Percentiles rank a stretch among this genome's conserved stretches.
Conservation (phyloP, 2,797 vertebrate genomes). For the Silurus lanzhouensis region DNA sequence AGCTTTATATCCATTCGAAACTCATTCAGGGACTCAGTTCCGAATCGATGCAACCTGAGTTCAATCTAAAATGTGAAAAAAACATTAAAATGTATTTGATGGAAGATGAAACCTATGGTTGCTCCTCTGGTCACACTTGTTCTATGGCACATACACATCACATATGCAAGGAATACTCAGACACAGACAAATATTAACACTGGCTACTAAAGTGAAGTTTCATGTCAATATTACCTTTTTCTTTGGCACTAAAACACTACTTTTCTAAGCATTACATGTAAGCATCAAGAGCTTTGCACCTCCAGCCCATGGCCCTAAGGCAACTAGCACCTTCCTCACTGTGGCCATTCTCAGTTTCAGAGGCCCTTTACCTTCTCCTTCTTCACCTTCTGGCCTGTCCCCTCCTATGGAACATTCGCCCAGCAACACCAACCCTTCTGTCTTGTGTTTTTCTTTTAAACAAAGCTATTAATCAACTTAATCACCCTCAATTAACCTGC, state of each 20-base stretch:
- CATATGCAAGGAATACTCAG: not conserved
- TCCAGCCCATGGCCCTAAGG: conserved; percentile 64
- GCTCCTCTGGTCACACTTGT: not conserved
- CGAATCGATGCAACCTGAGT: not conserved
- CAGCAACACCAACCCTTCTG: conserved; percentile 80
- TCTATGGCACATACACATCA: conserved; percentile 2
- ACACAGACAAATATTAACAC: conserved; percentile 57
- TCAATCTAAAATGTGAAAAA: too few species aligned
- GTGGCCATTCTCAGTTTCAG: conserved; percentile 24
- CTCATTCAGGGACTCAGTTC: too few species aligned
- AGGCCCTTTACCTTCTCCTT: conserved; percentile 35
- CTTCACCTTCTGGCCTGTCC: conserved; percentile 65
- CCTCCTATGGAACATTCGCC: conserved; percentile 77
- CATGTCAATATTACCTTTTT: conserved; percentile 71
- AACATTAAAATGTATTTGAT: not conserved
- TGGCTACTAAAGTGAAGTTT: conserved; percentile 61
- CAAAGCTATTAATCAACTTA: conserved; percentile 85
- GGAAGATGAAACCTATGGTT: not conserved
- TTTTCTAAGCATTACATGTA: conserved; percentile 51
- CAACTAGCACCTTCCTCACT: conserved; percentile 39
- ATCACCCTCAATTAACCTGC: conserved; percentile 83
- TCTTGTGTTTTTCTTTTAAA: conserved; percentile 86
- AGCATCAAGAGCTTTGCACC: conserved; percentile 54
- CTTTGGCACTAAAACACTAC: conserved; percentile 51
- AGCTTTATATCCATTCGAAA: not conserved